Percentiles rank a stretch among this genome's conserved stretches.
phyloP scores from a whole-genome alignment of 2,888 invertebrate genomes.

The Diaperis boleti region DNA sequence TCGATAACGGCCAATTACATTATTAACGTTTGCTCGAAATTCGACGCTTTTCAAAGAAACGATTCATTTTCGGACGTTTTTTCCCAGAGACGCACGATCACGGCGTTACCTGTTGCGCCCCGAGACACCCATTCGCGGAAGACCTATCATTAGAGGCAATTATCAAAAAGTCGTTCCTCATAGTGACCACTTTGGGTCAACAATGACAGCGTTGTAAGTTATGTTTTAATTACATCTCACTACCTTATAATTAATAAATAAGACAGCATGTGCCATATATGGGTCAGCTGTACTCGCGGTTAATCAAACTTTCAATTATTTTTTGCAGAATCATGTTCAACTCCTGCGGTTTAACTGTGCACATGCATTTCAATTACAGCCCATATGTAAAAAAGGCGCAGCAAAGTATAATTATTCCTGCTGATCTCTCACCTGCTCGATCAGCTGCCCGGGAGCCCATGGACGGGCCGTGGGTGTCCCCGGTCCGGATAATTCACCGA shows the following conservation, averaged over 20 bases:
- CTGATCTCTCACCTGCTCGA: slow-evolving; percentile 5
- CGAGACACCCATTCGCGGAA: slow-evolving; percentile 22
- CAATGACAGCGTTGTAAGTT: background rate
- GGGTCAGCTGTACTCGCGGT: too few species aligned
- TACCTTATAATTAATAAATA: too few species aligned
- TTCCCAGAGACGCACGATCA: slow-evolving; percentile 23
- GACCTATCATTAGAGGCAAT: slow-evolving; percentile 37
- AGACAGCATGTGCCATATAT: too few species aligned
- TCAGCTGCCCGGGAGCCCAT: slow-evolving; percentile 7
- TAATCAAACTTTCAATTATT: too few species aligned
- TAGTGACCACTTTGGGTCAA: background rate
- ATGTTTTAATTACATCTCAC: too few species aligned
- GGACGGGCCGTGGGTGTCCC: slow-evolving; percentile 1
- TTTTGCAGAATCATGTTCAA: too few species aligned
- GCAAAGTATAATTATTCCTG: too few species aligned
- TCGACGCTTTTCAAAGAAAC: slow-evolving; percentile 19
- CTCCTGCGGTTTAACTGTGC: too few species aligned
- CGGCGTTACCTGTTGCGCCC: slow-evolving; percentile 38
- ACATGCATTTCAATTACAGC: too few species aligned
- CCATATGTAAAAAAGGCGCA: too few species aligned
- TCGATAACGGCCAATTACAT: slow-evolving; percentile 37
- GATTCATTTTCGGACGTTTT: slow-evolving; percentile 32
- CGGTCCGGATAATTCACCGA: slow-evolving; percentile 28
- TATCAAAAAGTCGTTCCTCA: slow-evolving; percentile 12
- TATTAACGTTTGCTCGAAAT: slow-evolving; percentile 37